Base-by-base conservation (phyloP, 2,797 vertebrate species). In the Clarias pachynema region DNA sequence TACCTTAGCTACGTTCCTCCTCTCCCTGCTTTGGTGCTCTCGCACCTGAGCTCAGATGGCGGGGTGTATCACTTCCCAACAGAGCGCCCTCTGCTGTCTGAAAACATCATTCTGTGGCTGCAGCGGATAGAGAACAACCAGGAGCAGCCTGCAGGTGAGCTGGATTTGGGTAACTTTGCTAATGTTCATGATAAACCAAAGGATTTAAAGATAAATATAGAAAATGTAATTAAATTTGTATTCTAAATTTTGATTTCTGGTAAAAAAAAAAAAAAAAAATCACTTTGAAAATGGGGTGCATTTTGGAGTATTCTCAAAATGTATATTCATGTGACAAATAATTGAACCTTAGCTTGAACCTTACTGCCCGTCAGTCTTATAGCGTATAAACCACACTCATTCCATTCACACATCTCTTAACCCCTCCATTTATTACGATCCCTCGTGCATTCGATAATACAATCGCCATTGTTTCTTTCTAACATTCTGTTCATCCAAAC, bases 21-120 rank as follows among this genome's bases (percentile, higher is more conserved):
- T 0, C 92, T 97, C 70, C 97, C 98, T 2, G 87, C 96, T 15
- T 94, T 99, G 81, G 85, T 97, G 79, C 94, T 97, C 90, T 96
- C 96, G 40, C 94, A 94, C 89, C 90, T 97, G 88, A 94, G 93
- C 3, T 88, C 91, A 0, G 90, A 90, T 20, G 95, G 92, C 40
- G 94, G 96, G 66, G 94, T 99, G n/a, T 98, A 97, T 89, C 94
- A 81, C 40, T 81, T 81, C 65, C 80, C 80, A 2, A 57, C 65
- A n/a, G 80, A 70, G 44, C 80, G 10, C 49, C 80, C 65, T 53
- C 65, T 81, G 49, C 49, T 81, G 20, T 69, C 80, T 15, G 80
- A 81, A 18, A 69, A 69, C 65, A 81, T 81, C 12, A 37, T 81
- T 14, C 75, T 9, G 1, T 81, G 80, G 80, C 65, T 81, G 12